phyloP scores from a whole-genome alignment of 2,113 vertebrate species.

The Promerops cafer region DNA sequence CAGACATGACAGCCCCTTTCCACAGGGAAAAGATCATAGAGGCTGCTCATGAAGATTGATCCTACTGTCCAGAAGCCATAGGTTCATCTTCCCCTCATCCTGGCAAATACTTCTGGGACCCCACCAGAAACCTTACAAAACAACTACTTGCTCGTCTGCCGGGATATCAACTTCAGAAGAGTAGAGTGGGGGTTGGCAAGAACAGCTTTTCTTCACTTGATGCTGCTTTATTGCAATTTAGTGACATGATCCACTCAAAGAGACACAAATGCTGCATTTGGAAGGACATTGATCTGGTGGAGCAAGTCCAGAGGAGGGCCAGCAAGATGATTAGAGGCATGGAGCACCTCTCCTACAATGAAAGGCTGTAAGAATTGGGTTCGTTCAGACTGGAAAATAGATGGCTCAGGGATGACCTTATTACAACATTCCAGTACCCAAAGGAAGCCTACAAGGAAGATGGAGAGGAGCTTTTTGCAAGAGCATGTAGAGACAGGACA shows the following conservation, averaged over 20 bases:
- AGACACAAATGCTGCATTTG: neutral
- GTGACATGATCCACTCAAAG: neutral
- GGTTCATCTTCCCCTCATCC: neutral
- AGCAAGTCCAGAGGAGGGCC: neutral
- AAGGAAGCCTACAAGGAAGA: neutral
- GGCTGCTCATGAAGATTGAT: neutral
- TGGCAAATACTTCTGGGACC: neutral
- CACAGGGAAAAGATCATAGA: neutral
- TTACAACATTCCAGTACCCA: neutral
- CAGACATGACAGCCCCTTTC: neutral
- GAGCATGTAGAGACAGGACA: neutral
- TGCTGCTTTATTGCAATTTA: neutral
- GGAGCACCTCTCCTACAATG: neutral
- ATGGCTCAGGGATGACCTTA: neutral
- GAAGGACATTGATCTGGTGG: neutral
- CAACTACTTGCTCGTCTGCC: neutral
- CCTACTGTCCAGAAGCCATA: neutral
- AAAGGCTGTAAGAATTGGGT: neutral
- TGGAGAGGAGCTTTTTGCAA: neutral
- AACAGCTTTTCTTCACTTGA: neutral
- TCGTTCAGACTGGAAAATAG: neutral
- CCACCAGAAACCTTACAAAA: neutral
- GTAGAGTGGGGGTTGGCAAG: neutral
- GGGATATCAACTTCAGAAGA: neutral
- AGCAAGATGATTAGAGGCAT: neutral